These are phyloP conservation scores for Nowickia ferox DNA, from an alignment of 2,888 invertebrate species.

Conservation along the genomic window DNA sequence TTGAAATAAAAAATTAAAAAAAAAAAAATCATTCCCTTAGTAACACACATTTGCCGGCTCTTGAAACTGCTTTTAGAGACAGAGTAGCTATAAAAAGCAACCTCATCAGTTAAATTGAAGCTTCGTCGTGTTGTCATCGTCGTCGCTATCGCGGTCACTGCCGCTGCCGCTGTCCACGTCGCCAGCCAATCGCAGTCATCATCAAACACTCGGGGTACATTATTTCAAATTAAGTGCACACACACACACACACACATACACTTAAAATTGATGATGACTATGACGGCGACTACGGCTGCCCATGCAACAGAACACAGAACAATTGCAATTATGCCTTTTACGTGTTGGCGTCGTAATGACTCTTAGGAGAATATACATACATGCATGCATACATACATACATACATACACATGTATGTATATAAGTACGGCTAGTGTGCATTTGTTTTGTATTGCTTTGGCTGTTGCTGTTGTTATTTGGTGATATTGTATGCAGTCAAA, in stretches of 20 bases:
- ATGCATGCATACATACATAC: not conserved
- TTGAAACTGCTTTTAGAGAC: slow-evolving; percentile 26
- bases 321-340: slow-evolving; percentile 69
- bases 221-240: slow-evolving; percentile 66
- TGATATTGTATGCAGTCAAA: slow-evolving; percentile 58
- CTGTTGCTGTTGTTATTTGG: slow-evolving; percentile 39
- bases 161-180: slow-evolving; percentile 9
- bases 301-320: slow-evolving; percentile 35
- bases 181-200: slow-evolving; percentile 6
- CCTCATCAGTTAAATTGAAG: slow-evolving; percentile 34
- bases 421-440: too few relatives aligned
- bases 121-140: not conserved
- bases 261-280: slow-evolving; percentile 58
- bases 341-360: slow-evolving; percentile 71
- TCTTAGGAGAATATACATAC: slow-evolving; percentile 57
- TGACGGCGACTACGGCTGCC: slow-evolving; percentile 35
- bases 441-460: slow-evolving; percentile 30
- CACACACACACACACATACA: slow-evolving; percentile 46
- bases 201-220: slow-evolving; percentile 48
- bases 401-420: slow-evolving; percentile 3
- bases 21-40: slow-evolving; percentile 19
- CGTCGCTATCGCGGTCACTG: not conserved
- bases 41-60: slow-evolving; percentile 40
- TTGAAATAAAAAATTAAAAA: not conserved
- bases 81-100: slow-evolving; percentile 31